phyloP scores from a whole-genome alignment of 2,888 invertebrate genomes.

The Apamea monoglypha region DNA sequence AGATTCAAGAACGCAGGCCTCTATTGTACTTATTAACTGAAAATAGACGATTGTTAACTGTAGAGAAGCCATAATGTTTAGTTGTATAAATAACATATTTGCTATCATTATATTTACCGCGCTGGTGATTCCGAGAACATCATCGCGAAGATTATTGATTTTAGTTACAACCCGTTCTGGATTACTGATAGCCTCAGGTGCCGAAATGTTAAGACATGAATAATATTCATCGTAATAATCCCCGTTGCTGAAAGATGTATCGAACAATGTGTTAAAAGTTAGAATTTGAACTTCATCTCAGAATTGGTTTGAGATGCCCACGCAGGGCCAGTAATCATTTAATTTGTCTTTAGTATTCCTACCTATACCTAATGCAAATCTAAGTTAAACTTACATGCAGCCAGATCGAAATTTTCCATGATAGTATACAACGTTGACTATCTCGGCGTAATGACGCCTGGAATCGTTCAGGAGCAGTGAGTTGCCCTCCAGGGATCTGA shows the following conservation, averaged over 20 bases:
- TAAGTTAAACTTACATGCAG: neutral
- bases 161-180: constrained; percentile 1
- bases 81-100: neutral
- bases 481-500: constrained; percentile 4
- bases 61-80: neutral
- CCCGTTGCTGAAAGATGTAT: neutral
- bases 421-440: neutral
- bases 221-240: neutral
- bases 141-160: neutral
- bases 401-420: accelerated
- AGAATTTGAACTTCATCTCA: neutral
- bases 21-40: neutral
- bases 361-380: no score
- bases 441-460: constrained; percentile 21
- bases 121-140: neutral
- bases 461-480: constrained; percentile 2
- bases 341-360: neutral
- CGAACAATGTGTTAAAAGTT: neutral
- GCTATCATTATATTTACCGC: neutral
- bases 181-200: constrained; percentile 5
- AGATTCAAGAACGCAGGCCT: neutral
- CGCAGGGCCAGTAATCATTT: neutral
- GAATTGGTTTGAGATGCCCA: neutral
- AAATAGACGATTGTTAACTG: neutral
- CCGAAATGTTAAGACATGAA: neutral